phyloP scores from a whole-genome alignment of 2,113 vertebrate species.

The Grammomys surdaster region DNA sequence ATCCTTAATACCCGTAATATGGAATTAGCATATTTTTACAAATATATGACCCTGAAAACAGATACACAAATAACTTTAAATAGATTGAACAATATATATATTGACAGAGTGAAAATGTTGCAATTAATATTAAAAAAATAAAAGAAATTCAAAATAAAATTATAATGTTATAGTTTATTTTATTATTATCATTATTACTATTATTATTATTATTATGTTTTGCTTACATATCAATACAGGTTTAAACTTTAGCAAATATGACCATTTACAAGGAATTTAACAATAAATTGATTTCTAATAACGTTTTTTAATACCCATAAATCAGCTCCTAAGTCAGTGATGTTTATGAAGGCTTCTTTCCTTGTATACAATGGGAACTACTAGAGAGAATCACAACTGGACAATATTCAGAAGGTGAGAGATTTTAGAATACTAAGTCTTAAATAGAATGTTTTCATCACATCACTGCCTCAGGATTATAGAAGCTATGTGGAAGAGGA shows the following conservation, averaged over 20 bases:
- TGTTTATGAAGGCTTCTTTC: background rate
- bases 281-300: background rate
- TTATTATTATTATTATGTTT: too few species aligned
- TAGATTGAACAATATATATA: background rate
- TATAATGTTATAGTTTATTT: background rate
- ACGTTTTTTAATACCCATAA: background rate
- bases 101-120: background rate
- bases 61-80: background rate
- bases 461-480: background rate
- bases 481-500: background rate
- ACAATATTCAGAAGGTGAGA: fast-evolving
- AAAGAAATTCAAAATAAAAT: background rate
- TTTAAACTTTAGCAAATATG: background rate
- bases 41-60: too few species aligned
- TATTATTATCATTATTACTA: background rate
- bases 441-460: background rate
- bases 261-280: background rate
- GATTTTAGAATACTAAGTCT: background rate
- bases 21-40: background rate
- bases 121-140: background rate
- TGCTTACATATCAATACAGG: too few species aligned
- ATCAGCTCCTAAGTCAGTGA: background rate
- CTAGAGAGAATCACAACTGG: too few species aligned
- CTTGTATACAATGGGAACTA: background rate
- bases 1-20: background rate